These are phyloP conservation scores for Odocoileus hemionus DNA, from an alignment of 2,113 vertebrate genomes.

Conservation along the genomic window DNA sequence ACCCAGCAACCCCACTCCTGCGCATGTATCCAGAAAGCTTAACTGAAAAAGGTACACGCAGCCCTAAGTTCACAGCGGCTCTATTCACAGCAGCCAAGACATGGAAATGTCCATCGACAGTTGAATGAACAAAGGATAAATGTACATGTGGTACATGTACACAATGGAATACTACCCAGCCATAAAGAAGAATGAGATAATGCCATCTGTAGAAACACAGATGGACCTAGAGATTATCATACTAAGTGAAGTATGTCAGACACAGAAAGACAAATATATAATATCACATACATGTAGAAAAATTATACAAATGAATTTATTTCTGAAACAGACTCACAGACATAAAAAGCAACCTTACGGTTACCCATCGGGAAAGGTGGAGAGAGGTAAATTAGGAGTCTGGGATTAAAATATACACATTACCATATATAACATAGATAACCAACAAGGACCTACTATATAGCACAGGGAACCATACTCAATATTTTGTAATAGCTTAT, in stretches of 20 bases:
- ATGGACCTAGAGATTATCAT: not conserved
- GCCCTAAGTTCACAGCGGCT: not conserved
- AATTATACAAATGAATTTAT: not conserved
- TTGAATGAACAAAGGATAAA: not conserved
- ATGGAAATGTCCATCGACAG: not conserved
- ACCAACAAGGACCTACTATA: not conserved
- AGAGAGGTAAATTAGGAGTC: not conserved
- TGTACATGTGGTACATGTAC: not conserved
- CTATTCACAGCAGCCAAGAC: not conserved
- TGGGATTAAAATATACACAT: not conserved
- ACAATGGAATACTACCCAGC: not conserved
- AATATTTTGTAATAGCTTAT: not conserved
- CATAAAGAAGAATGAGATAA: not conserved
- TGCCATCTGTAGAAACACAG: fast-evolving
- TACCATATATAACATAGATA: not conserved
- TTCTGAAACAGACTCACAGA: not conserved
- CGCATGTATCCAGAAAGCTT: not conserved
- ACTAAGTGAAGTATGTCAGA: not conserved
- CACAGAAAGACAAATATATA: not conserved
- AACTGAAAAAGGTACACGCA: not conserved
- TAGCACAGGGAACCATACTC: not conserved
- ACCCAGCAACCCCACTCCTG: not conserved
- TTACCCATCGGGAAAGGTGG: not conserved
- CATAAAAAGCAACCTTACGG: not conserved
- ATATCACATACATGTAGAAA: not conserved